Evolutionary conservation across 2,113 vertebrate genomes (phyloP).

Genomic region (Nyctibius bracteatus): DNA sequence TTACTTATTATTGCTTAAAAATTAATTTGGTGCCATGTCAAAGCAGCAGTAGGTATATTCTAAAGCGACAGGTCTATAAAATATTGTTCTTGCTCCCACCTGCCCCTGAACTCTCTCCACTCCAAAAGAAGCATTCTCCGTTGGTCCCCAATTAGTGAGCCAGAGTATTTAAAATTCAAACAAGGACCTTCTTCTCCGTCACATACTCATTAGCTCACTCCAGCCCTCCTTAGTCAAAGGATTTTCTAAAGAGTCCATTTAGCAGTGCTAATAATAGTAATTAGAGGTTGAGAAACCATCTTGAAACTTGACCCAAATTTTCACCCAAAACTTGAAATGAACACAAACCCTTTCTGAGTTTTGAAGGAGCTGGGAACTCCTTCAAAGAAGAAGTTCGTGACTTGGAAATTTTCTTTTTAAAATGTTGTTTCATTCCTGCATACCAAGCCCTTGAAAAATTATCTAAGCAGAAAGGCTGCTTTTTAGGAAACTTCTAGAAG

Average conservation of each 20-base stretch:
- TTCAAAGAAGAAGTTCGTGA: conserved; percentile 47
- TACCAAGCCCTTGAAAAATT: conserved; percentile 27
- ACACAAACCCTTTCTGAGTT: conserved; percentile 26
- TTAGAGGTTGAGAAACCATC: conserved; percentile 71
- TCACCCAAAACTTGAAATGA: conserved; percentile 67
- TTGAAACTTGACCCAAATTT: conserved; percentile 71
- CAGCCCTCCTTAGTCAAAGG: conserved; percentile 46
- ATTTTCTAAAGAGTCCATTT: conserved; percentile 69
- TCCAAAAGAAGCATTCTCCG: conserved; percentile 16
- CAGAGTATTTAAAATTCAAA: conserved; percentile 63
- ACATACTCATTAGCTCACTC: conserved; percentile 69
- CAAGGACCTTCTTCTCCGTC: conserved; percentile 62
- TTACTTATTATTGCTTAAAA: conserved; percentile 57
- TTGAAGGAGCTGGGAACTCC: conserved; percentile 34
- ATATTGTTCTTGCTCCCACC: conserved; percentile 47
- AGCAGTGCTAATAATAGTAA: conserved; percentile 69
- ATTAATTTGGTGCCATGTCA: conserved; percentile 14
- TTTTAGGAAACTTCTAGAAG: conserved; percentile 40
- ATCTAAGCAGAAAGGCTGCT: conserved; percentile 38
- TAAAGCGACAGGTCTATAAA: conserved; percentile 59
- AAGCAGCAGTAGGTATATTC: conserved; percentile 45
- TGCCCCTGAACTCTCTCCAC: conserved; percentile 12
- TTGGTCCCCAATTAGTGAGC: conserved; percentile 53
- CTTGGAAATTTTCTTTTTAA: conserved; percentile 51
- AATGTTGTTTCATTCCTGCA: conserved; percentile 34